phyloP scores from a whole-genome alignment of 23 tunicate genomes.

The Trididemnum miniatum region DNA sequence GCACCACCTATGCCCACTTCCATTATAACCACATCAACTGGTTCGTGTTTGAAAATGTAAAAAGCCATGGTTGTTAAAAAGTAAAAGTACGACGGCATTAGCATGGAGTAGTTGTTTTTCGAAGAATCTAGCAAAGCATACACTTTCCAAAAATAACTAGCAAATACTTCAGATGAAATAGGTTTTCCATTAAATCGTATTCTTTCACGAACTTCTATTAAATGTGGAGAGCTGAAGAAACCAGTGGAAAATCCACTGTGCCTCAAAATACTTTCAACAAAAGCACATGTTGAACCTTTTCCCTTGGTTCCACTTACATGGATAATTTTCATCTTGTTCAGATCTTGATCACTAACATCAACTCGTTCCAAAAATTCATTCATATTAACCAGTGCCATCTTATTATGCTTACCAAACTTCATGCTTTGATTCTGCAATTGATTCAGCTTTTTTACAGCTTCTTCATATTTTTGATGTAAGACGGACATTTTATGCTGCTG shows the following conservation, averaged over 20 bases:
- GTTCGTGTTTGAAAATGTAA: constrained; percentile 66
- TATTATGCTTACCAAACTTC: constrained; percentile 35
- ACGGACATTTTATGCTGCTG: constrained; percentile 50
- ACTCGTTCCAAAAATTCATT: constrained; percentile 54
- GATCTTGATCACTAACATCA: constrained; percentile 45
- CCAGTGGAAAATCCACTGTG: constrained; percentile 84
- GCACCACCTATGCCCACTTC: constrained; percentile 98
- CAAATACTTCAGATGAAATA: constrained; percentile 54
- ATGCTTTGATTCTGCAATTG: constrained; percentile 45
- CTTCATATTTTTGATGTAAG: constrained; percentile 40
- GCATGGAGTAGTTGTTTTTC: constrained; percentile 22
- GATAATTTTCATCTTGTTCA: constrained; percentile 39
- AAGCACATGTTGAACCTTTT: constrained; percentile 96
- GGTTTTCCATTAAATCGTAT: constrained; percentile 88
- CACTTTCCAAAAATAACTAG: constrained; percentile 76
- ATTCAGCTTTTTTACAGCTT: constrained; percentile 77
- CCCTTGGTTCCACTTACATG: constrained; percentile 93
- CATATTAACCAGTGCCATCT: constrained; percentile 60
- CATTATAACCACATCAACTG: constrained; percentile 78
- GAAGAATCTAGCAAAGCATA: constrained; percentile 43
- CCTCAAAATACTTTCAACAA: constrained; percentile 82
- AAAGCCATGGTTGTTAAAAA: constrained; percentile 78
- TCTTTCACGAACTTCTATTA: constrained; percentile 87
- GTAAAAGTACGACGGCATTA: constrained; percentile 81
- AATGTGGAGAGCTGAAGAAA: constrained; percentile 90